These are phyloP conservation scores for Phainopepla nitens DNA, from an alignment of 2,113 vertebrate species.

Conservation along the genomic window DNA sequence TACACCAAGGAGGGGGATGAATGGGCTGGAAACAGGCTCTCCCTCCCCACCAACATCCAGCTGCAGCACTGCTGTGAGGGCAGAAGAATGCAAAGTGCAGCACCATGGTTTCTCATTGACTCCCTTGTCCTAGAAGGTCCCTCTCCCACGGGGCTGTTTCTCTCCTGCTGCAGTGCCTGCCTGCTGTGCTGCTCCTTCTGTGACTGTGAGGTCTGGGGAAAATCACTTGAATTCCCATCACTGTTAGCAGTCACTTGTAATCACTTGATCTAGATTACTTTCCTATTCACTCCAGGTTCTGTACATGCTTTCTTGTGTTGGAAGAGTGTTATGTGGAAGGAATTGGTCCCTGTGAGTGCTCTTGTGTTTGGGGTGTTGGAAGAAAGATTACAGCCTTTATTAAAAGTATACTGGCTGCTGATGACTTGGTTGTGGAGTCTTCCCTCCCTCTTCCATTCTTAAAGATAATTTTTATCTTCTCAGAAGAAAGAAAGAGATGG, in stretches of 20 bases:
- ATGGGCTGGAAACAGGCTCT: not conserved
- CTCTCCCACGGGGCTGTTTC: not conserved
- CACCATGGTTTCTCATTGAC: not conserved
- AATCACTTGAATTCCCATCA: not conserved
- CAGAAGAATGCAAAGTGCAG: not conserved
- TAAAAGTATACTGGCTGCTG: not conserved
- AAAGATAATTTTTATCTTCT: not conserved
- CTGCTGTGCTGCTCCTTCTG: not conserved
- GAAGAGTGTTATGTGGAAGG: not conserved
- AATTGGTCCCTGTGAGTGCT: not conserved
- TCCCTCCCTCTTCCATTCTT: not conserved
- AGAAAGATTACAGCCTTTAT: not conserved
- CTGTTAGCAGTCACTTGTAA: not conserved
- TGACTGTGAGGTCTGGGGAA: not conserved
- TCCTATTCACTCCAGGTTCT: not conserved
- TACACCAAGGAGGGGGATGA: not conserved
- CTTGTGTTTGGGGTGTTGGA: not conserved
- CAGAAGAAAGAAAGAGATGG: not conserved
- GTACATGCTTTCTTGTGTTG: not conserved
- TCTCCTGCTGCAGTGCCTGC: not conserved
- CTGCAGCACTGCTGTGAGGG: not conserved
- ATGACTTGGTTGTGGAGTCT: not conserved
- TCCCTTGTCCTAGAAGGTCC: not conserved
- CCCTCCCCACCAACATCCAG: not conserved
- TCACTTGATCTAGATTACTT: not conserved